Evolutionary conservation across 2,797 vertebrate genomes (phyloP), one percentile per base, ranked within the genome.

Genomic region (Acipenser transmontanus): DNA sequence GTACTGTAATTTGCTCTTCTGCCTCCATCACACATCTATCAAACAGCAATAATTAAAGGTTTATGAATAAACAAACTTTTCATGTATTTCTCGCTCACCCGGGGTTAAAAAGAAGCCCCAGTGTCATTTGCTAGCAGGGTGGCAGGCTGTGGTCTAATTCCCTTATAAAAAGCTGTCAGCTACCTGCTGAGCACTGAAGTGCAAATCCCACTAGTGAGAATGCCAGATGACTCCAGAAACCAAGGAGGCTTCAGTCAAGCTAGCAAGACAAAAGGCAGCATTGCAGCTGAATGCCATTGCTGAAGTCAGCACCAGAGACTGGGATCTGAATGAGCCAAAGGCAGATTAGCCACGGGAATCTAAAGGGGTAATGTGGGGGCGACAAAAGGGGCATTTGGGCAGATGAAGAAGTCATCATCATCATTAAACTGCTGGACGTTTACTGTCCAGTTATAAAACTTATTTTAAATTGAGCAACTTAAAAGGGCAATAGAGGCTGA

Each of bases 401-500:
- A 96, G 92, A 93, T 92, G 93, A 93, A 95, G 91, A 94, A 94
- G 93, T 88, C 76, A 93, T 95, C 93, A 96, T 95, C 92, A 96
- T 95, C 92, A 95, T 95, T 93, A 94, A 93, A 87, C 87, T 85
- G 90, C 85, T 87, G 86, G 84, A 89, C 85, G 81, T 91, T 92
- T 93, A 89, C 88, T 85, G 84, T 85, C 86, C 75, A 88, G 89
- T 93, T 91, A 91, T 92, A 93, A 93, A 95, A 85, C 80, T 84
- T 79, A 71, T 73, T 78, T 77, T 78, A 76, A 75, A 74, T 69
- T 68, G 74, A 80, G 47, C 48, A 76, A 85, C 87, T 82, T 91
- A 78, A 87, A 88, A 88, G 86, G 77, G 71, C 70, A 75, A 66
- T 56, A 71, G 79, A 83, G 80, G 82, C 76, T 78, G 59, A 76